Conservation (phyloP, 2,797 vertebrate genomes). For the Tenualosa ilisha region DNA sequence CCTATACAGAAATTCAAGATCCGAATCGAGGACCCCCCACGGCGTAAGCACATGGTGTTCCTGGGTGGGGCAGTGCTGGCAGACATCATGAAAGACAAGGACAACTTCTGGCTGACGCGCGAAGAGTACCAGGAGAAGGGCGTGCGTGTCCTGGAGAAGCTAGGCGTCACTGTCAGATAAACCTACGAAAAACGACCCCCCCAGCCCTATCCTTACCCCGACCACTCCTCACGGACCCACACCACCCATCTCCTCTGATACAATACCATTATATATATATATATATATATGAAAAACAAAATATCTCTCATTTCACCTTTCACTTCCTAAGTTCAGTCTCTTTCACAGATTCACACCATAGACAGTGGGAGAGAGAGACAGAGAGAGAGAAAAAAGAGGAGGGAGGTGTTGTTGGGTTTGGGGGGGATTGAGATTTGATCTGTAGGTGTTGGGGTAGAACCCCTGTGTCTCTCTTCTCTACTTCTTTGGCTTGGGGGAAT, state of each 20-base stretch:
- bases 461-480: slow-evolving; percentile 15
- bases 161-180: slow-evolving; percentile 99
- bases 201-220: background rate
- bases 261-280: background rate
- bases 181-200: slow-evolving; percentile 39
- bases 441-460: slow-evolving; percentile 2
- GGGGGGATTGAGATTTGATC: slow-evolving; percentile 26
- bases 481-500: background rate
- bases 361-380: slow-evolving; percentile 25
- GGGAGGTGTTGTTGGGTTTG: slow-evolving; percentile 22
- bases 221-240: background rate
- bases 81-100: slow-evolving; percentile 99
- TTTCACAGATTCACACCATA: slow-evolving; percentile 52
- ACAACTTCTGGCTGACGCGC: slow-evolving; percentile 99
- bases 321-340: slow-evolving; percentile 55
- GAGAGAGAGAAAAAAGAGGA: slow-evolving; percentile 3
- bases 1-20: slow-evolving; percentile 79
- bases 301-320: slow-evolving; percentile 66
- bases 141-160: slow-evolving; percentile 95
- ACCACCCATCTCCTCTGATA: background rate
- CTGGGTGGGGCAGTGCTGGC: slow-evolving; percentile 94
- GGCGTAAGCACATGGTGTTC: slow-evolving; percentile 99
- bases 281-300: background rate
- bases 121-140: slow-evolving; percentile 98
- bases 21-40: slow-evolving; percentile 80